These are phyloP conservation scores for Oceanites oceanicus DNA, from an alignment of 2,113 vertebrate genomes.

Conservation along the genomic window DNA sequence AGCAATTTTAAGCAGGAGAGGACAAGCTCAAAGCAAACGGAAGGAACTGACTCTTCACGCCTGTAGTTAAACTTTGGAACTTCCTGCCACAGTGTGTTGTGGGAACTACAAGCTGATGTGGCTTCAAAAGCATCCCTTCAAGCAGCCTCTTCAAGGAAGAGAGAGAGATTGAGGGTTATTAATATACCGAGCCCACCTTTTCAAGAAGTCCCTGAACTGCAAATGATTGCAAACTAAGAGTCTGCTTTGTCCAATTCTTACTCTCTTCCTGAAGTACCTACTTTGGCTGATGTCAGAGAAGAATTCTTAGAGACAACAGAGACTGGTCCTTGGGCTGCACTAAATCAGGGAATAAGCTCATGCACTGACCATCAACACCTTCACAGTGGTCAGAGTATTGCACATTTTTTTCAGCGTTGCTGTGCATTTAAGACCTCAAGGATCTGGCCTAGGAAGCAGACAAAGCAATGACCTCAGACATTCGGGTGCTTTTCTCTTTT, in stretches of 20 bases:
- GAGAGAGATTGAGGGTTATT: not conserved
- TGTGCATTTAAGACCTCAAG: not conserved
- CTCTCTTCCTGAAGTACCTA: not conserved
- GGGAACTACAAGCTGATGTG: slow-evolving; percentile 9
- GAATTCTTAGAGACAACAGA: not conserved
- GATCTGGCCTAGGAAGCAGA: not conserved
- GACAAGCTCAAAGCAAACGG: not conserved
- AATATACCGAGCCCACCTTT: not conserved
- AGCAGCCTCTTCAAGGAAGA: not conserved
- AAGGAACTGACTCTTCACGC: slow-evolving; percentile 37
- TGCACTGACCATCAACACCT: not conserved
- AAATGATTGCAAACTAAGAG: not conserved
- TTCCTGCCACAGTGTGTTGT: slow-evolving; percentile 12
- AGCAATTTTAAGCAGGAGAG: not conserved
- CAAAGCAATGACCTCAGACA: not conserved
- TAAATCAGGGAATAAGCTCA: not conserved
- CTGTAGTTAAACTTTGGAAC: slow-evolving; percentile 37
- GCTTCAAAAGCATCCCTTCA: slow-evolving; percentile 14
- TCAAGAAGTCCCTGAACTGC: not conserved
- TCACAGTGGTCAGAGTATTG: not conserved
- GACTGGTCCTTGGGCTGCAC: not conserved
- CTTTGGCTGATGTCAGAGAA: not conserved
- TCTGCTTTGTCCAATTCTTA: not conserved
- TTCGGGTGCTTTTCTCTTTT: not conserved
- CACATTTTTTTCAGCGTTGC: not conserved